A percentile compares a stretch with the other conserved stretches of the same genome.
These are phyloP conservation scores for Crotalus horridus DNA, from an alignment of 2,113 vertebrate species.

Conservation along the genomic window DNA sequence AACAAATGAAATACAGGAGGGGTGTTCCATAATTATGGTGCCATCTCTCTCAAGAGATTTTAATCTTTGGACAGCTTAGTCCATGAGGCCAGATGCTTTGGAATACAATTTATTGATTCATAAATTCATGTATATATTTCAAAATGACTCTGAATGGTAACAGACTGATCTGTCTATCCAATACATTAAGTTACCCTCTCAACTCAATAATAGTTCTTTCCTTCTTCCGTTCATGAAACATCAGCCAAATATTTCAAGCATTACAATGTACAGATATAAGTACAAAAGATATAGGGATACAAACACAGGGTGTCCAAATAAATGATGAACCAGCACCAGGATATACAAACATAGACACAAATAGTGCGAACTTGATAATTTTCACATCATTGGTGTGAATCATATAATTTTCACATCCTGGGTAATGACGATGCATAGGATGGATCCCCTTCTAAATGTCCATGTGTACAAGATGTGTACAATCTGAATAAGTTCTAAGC, in stretches of 20 bases:
- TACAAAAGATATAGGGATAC: background rate
- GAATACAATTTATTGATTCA: background rate
- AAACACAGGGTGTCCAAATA: background rate
- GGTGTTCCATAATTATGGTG: background rate
- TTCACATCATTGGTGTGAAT: background rate
- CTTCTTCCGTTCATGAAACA: background rate
- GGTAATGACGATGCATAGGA: background rate
- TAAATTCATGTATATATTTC: background rate
- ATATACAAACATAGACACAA: background rate
- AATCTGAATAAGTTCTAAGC: background rate
- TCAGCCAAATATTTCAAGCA: background rate
- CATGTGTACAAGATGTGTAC: background rate
- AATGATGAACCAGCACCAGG: background rate
- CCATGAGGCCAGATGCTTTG: background rate
- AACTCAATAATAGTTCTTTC: background rate
- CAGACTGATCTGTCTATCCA: background rate
- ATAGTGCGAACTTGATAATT: background rate
- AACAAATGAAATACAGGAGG: background rate
- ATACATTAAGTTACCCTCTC: background rate
- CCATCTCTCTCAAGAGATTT: background rate
- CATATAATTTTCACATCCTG: background rate
- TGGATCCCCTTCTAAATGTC: background rate
- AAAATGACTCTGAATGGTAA: background rate
- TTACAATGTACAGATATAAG: background rate
- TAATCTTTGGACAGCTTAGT: background rate